phyloP scores from a whole-genome alignment of 2,888 invertebrate genomes.

The Sylvicola cinctus region DNA sequence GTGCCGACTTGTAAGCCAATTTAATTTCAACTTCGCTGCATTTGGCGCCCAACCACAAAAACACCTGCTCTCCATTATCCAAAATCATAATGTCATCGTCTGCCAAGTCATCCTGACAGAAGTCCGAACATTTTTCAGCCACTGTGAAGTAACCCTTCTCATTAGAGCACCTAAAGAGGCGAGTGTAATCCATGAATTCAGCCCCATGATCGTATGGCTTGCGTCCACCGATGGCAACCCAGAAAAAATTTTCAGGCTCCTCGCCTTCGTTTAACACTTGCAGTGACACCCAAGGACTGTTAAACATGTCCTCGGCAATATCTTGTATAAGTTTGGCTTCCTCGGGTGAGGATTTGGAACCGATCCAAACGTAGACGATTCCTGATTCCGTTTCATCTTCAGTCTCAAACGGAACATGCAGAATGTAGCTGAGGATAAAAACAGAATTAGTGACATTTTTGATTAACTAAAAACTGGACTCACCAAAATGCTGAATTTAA shows the following conservation, averaged over 20 bases:
- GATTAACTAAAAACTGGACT: conserved; percentile 11
- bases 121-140: conserved; percentile 75
- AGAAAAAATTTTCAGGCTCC: conserved; percentile 97
- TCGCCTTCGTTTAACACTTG: conserved; percentile 81
- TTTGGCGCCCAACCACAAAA: conserved; percentile 90
- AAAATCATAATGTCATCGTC: conserved; percentile 99
- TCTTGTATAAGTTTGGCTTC: conserved; percentile 74
- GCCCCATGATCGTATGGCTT: conserved; percentile 78
- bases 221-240: conserved; percentile 85
- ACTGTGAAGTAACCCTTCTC: conserved; percentile 98
- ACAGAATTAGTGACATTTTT: conserved; percentile 5
- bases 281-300: conserved; percentile 55
- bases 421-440: conserved; percentile 58
- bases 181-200: conserved; percentile 77
- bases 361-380: conserved; percentile 93
- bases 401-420: conserved; percentile 82
- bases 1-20: conserved; percentile 93
- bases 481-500: conserved; percentile 93
- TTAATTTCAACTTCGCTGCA: conserved; percentile 99
- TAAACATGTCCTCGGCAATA: conserved; percentile 84
- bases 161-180: conserved; percentile 95
- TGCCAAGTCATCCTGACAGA: conserved; percentile 79
- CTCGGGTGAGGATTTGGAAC: conserved; percentile 62
- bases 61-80: conserved; percentile 95
- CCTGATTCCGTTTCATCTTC: conserved; percentile 58